These are phyloP conservation scores for Phenganax marumi DNA, from an alignment of 92 coral and sea anemone species.

Conservation along the genomic window DNA sequence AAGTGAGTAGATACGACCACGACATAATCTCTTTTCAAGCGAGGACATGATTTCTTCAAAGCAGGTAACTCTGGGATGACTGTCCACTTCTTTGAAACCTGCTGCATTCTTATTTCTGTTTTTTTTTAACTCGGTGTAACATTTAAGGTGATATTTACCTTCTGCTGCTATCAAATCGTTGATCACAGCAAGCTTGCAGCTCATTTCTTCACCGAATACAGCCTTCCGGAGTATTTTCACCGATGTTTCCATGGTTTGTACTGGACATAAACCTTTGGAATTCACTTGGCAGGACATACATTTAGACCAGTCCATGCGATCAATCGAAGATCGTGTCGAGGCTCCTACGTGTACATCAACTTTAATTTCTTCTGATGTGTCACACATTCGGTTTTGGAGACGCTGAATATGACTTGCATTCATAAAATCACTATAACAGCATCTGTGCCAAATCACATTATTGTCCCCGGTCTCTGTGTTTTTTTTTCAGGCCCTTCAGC, in stretches of 20 bases:
- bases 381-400: constrained; percentile 9
- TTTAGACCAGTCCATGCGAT: constrained; percentile 19
- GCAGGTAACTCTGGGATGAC: constrained; percentile 43
- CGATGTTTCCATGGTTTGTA: constrained; percentile 25
- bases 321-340: constrained; percentile 11
- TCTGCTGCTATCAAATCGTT: constrained; percentile 6
- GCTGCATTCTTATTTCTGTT: not conserved
- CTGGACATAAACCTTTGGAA: constrained; percentile 17
- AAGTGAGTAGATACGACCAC: too few relatives aligned
- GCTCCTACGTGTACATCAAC: constrained; percentile 10
- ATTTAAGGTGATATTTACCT: constrained; percentile 31
- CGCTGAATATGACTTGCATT: constrained; percentile 12
- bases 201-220: not conserved
- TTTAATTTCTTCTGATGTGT: not conserved
- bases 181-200: constrained; percentile 20
- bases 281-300: constrained; percentile 22
- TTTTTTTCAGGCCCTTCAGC: constrained; percentile 19
- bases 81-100: not conserved
- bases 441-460: constrained; percentile 12
- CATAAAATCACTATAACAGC: constrained; percentile 6
- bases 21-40: constrained; percentile 55
- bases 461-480: constrained; percentile 1
- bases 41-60: constrained; percentile 59
- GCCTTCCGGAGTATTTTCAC: constrained; percentile 8
- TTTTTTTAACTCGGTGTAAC: constrained; percentile 20